These are phyloP conservation scores for Falco biarmicus DNA, from an alignment of 2,797 vertebrate genomes.

Conservation along the genomic window DNA sequence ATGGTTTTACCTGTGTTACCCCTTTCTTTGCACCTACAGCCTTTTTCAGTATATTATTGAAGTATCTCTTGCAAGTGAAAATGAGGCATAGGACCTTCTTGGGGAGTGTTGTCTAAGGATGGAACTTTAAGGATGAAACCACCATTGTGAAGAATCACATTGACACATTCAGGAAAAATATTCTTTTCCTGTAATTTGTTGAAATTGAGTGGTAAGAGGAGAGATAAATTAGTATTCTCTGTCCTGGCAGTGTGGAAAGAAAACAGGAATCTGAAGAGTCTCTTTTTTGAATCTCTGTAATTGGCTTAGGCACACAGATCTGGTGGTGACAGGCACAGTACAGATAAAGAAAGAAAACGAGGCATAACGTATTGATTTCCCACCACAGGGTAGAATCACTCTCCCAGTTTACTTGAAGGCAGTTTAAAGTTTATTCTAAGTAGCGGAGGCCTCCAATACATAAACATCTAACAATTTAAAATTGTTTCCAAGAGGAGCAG, in stretches of 20 bases:
- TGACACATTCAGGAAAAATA: not conserved
- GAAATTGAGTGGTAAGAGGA: not conserved
- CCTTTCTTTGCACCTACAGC: not conserved
- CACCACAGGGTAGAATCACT: not conserved
- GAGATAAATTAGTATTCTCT: not conserved
- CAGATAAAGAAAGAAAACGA: not conserved
- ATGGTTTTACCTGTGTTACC: rapidly evolving
- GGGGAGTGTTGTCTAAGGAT: not conserved
- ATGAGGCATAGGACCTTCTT: not conserved
- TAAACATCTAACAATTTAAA: not conserved
- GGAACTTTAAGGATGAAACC: not conserved
- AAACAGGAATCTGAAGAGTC: not conserved
- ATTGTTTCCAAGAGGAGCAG: not conserved
- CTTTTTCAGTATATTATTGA: not conserved
- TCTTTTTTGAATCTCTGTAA: not conserved
- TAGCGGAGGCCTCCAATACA: not conserved
- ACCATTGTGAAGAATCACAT: not conserved
- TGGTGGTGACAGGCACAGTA: not conserved
- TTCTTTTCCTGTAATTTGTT: not conserved
- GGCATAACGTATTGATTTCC: not conserved
- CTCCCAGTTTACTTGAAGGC: not conserved
- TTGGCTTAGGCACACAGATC: not conserved
- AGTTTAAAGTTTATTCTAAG: not conserved
- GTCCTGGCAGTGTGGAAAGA: not conserved
- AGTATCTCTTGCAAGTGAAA: not conserved